Evolutionary conservation across 2,113 vertebrate species (phyloP).

Genomic region (Chrysochloris asiatica): DNA sequence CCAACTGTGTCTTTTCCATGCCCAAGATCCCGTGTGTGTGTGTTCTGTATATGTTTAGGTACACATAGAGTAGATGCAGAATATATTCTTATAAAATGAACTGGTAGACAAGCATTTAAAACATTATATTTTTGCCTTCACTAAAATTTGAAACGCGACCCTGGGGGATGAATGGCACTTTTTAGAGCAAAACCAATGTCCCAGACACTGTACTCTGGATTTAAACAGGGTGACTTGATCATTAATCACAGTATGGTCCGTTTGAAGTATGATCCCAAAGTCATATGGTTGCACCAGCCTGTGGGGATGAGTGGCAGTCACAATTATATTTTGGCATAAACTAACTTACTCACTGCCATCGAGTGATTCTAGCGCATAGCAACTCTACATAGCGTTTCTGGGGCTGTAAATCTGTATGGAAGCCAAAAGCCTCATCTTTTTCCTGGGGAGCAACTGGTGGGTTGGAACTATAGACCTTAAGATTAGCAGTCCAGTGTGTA

Average conservation of each 20-base stretch:
- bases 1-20: background rate
- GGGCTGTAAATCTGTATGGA: too few relatives aligned
- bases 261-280: background rate
- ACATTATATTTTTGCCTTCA: background rate
- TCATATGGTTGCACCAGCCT: background rate
- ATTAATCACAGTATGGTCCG: background rate
- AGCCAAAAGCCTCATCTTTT: too few relatives aligned
- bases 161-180: background rate
- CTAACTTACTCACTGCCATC: too few relatives aligned
- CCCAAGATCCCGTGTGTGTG: background rate
- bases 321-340: background rate
- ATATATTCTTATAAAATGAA: too few relatives aligned
- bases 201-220: background rate
- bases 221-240: background rate
- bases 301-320: background rate
- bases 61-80: too few relatives aligned
- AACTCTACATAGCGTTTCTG: too few relatives aligned
- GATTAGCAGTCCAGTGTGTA: too few relatives aligned
- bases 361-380: too few relatives aligned
- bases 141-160: background rate
- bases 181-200: background rate
- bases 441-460: too few relatives aligned
- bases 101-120: background rate
- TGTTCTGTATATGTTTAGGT: background rate
- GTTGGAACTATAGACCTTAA: too few relatives aligned